Base-by-base conservation (phyloP, 2,888 invertebrate species). In the Leptinotarsa tumamoca region DNA sequence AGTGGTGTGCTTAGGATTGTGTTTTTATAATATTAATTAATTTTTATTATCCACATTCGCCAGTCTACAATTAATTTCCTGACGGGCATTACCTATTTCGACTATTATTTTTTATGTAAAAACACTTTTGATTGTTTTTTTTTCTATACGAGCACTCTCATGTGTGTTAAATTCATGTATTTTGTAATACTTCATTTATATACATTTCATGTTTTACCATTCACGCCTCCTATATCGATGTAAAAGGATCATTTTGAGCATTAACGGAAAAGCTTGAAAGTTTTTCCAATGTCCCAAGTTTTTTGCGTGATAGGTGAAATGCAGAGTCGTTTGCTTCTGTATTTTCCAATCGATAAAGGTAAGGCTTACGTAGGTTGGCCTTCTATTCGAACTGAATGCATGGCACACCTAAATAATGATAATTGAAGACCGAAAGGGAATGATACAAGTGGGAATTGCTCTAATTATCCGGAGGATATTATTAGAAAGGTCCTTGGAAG, bases 221-320 rank as follows among this genome's bases (percentile, higher is more conserved):
- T 23, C 2, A 23, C 23, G 23, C 2, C 23, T 23, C 23, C 23
- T 23, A 2, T 23, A 23, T 23, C 3, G 3, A 23, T 2, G 23
- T 23, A 23, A 23, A 23, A 23, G 1, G 23, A 23, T 4, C 23
- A 23, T 23, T 23, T 23, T 23, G 23, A 27, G n/a, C n/a, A 52
- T 52, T 52, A 4, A n/a, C 4, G n/a, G 17, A 52, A 17, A n/a
- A 52, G n/a, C 52, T 52, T n/a, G 4, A 0, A 2, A 52, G 18
- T n/a, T 58, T n/a, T 21, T 10, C n/a, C 7, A 58, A n/a, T n/a
- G 0, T n/a, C 3, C 43, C 3, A 43, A n/a, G 10, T 21, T n/a
- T 21, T 33, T 74, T 71, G 74, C 74, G 71, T 74, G 74, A 74
- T 71, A 74, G 74, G 74, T 74, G 67, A 74, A 74, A 71, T 51